Percentiles rank a stretch among this genome's conserved stretches.
Evolutionary conservation across 2,888 invertebrate species (phyloP).

Genomic region (Calameuta filiformis): DNA sequence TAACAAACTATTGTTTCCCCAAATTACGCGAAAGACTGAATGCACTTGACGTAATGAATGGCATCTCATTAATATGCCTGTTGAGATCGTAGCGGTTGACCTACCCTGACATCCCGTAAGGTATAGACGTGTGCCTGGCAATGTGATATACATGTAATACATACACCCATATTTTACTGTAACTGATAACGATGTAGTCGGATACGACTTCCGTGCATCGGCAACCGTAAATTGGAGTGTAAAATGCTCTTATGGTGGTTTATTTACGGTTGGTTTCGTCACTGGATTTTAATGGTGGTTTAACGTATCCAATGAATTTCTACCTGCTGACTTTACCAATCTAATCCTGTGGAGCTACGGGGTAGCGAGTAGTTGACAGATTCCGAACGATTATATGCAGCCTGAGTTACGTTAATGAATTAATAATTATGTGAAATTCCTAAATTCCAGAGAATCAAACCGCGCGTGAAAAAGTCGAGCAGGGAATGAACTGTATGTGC

Average conservation of each 20-base stretch:
- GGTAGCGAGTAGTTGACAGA: too few relatives aligned
- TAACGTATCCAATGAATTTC: background rate
- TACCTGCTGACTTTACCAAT: background rate
- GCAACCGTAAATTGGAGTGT: background rate
- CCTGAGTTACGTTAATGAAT: background rate
- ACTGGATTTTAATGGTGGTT: background rate
- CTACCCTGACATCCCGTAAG: background rate
- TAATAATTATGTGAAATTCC: background rate
- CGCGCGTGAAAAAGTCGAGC: too few relatives aligned
- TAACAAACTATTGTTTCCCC: background rate
- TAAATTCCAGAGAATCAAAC: background rate
- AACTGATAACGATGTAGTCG: background rate
- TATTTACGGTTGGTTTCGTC: background rate
- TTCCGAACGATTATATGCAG: too few relatives aligned
- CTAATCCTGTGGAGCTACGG: background rate
- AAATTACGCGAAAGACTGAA: background rate
- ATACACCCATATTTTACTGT: background rate
- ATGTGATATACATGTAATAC: background rate
- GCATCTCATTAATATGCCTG: background rate
- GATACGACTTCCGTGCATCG: background rate
- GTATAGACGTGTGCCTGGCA: background rate
- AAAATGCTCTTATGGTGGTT: background rate
- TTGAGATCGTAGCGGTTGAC: background rate
- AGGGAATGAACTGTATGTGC: too few relatives aligned
- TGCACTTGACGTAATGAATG: background rate